Percentiles rank a stretch among this genome's conserved stretches.
Evolutionary conservation across 2,113 vertebrate species (phyloP).

Genomic region (Seriola dumerili): DNA sequence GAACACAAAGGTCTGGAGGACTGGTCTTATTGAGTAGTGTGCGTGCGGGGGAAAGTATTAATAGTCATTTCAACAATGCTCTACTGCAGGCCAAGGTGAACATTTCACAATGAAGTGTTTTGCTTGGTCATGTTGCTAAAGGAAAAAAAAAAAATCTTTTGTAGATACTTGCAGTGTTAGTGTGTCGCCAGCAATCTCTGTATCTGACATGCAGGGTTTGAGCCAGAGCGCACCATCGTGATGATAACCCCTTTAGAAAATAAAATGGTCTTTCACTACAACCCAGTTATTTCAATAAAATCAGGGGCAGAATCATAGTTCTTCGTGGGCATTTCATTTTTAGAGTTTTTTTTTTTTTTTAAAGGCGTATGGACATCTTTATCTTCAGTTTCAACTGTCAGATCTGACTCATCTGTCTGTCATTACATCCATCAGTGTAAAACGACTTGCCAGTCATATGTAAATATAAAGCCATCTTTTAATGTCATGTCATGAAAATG

Average conservation of each 20-base stretch:
- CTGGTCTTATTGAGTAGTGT: conserved; percentile 33
- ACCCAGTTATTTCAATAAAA: not conserved
- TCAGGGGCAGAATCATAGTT: not conserved
- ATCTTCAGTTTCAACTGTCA: not conserved
- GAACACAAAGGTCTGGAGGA: conserved; percentile 34
- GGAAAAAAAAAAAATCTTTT: not conserved
- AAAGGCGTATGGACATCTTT: not conserved
- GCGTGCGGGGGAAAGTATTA: not conserved
- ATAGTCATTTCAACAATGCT: conserved; percentile 30
- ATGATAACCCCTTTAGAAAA: not conserved
- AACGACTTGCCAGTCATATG: not conserved
- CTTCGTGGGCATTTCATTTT: not conserved
- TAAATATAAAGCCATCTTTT: not conserved
- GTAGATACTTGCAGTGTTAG: not conserved
- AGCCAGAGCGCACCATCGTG: not conserved
- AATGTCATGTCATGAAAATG: not conserved
- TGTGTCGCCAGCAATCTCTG: not conserved
- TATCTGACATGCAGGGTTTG: not conserved
- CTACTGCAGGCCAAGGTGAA: conserved; percentile 18
- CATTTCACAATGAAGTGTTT: conserved; percentile 7
- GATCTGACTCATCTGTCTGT: too few relatives aligned
- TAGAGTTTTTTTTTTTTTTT: not conserved
- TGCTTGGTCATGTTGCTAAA: not conserved
- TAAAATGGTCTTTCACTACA: not conserved
- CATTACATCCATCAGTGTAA: not conserved